Evolutionary conservation across 2,113 vertebrate genomes (phyloP).

Genomic region (Sturnus vulgaris): DNA sequence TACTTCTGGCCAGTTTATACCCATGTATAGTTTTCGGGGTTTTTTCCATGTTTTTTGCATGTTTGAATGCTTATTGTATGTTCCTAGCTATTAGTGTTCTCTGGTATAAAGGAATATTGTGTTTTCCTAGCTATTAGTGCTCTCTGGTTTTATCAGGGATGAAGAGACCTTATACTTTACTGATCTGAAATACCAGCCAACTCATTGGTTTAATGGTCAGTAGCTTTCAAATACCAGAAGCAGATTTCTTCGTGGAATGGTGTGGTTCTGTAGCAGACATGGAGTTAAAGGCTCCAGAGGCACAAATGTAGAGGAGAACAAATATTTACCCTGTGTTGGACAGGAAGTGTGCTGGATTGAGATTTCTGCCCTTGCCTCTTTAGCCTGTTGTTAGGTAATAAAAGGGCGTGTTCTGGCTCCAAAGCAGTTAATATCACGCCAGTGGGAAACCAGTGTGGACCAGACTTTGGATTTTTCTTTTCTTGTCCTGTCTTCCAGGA

Average conservation of each 20-base stretch:
- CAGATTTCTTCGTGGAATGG: background rate
- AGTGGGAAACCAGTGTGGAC: background rate
- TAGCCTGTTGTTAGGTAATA: background rate
- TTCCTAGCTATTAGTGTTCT: background rate
- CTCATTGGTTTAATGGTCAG: background rate
- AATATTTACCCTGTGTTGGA: slow-evolving; percentile 26
- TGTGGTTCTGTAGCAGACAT: background rate
- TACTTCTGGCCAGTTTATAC: background rate
- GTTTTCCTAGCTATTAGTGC: background rate
- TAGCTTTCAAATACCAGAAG: background rate
- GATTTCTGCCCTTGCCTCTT: background rate
- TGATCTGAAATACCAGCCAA: background rate
- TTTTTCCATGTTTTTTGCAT: background rate
- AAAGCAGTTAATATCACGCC: background rate
- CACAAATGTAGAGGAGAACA: background rate
- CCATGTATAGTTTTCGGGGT: background rate
- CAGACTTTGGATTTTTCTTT: background rate
- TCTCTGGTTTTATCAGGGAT: background rate
- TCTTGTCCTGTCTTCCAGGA: background rate
- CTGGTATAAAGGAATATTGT: background rate
- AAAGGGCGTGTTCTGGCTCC: background rate
- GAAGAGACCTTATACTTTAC: background rate
- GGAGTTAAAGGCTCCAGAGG: background rate
- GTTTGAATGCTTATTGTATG: background rate
- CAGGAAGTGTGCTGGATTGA: background rate